phyloP scores from a whole-genome alignment of 2,888 invertebrate genomes.

The Phoenoteleia sp. region DNA sequence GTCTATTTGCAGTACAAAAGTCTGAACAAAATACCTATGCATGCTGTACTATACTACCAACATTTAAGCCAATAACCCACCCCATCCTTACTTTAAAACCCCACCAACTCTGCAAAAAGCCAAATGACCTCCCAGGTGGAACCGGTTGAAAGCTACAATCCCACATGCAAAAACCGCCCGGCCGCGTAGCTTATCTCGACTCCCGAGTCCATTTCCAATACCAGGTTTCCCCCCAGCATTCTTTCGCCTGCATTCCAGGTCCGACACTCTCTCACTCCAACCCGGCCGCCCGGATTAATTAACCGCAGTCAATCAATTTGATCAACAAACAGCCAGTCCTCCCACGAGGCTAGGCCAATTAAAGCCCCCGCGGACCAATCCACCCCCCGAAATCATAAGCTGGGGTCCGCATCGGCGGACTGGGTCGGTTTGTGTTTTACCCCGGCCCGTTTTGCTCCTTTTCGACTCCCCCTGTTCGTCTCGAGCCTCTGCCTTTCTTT shows the following conservation, averaged over 20 bases:
- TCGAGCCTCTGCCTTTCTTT: constrained; percentile 67
- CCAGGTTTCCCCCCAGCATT: background rate
- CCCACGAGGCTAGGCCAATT: constrained; percentile 54
- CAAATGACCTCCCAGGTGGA: too few relatives aligned
- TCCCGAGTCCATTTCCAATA: too few relatives aligned
- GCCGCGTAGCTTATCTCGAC: too few relatives aligned
- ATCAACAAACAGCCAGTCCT: constrained; percentile 58
- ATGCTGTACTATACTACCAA: too few relatives aligned
- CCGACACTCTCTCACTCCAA: background rate
- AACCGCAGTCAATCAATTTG: constrained; percentile 61
- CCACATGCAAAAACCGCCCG: too few relatives aligned
- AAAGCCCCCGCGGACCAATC: constrained; percentile 38
- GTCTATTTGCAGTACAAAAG: too few relatives aligned
- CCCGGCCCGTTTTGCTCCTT: constrained; percentile 58
- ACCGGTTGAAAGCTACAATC: too few relatives aligned
- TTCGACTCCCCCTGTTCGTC: constrained; percentile 61
- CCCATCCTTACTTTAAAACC: too few relatives aligned
- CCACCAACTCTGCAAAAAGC: too few relatives aligned
- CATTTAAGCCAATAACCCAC: too few relatives aligned
- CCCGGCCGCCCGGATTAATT: constrained; percentile 51
- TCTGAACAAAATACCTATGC: too few relatives aligned
- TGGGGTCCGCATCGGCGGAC: constrained; percentile 26
- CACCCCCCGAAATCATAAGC: constrained; percentile 57
- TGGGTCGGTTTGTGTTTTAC: constrained; percentile 46
- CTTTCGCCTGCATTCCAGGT: constrained; percentile 12